Evolutionary conservation across 2,797 vertebrate species (phyloP), one percentile per base, ranked within the genome.

Genomic region (Acrossocheilus wenchowensis): DNA sequence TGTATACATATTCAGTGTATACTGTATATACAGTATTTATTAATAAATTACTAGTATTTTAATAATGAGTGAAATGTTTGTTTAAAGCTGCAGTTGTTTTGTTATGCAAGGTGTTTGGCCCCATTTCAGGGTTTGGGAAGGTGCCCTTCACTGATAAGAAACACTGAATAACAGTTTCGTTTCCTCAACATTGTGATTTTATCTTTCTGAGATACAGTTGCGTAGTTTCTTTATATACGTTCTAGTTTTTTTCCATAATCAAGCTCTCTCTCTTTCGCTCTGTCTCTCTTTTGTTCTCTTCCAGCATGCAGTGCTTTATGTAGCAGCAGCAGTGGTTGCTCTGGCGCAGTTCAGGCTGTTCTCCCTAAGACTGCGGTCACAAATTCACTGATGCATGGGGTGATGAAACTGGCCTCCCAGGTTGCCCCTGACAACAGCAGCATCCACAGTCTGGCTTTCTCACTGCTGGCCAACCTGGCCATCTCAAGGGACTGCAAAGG

Each of bases 301-400:
- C 87, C 91, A 99, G 98, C 97, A 45, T 99, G 97, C 95, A 95
- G 96, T 89, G 96, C 96, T 34, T 90, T 99, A 43, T 99, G 96
- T 77, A 94, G 96, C 89, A 92, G 92, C 19, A 91, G 93, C 21
- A 91, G 62, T 45, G 50, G 77, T 43, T 34, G 21, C 39, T 36
- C 89, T 85, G 91, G 92, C 73, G 69, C 90, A 14, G 93, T 93
- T 84, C 93, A 93, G 0, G 83, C 90, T n/a, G 87, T 94, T 0
- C 87, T 91, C 50, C 89, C 93, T 90, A 94, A 96, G 93, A 92
- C 89, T 84, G 75, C 93, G 88, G 80, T 91, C 14, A 90, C 94
- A 52, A 95, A 87, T 92, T 97, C 97, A 11, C 92, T 98, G 92
- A 97, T 98, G 95, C 95, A 97, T 71, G 95, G 89, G 6, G 86